Percentiles rank a stretch among this genome's conserved stretches.
phyloP scores from a whole-genome alignment of 2,113 vertebrate genomes.

The Trogon surrucura region DNA sequence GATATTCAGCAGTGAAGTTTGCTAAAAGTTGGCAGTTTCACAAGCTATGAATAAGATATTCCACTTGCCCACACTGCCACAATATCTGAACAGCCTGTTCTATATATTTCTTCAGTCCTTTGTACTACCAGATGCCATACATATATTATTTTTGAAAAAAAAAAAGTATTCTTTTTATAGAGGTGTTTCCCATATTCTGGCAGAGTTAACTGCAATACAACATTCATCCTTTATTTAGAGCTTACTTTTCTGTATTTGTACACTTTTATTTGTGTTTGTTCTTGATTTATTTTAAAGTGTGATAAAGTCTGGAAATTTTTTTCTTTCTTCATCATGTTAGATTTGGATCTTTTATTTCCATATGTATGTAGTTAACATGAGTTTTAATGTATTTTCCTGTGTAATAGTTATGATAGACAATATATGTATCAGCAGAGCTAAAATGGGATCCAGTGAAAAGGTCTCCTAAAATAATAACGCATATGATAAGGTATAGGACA shows the following conservation, averaged over 20 bases:
- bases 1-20: conserved; percentile 4
- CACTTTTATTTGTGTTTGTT: neutral
- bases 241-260: neutral
- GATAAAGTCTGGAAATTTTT: neutral
- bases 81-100: conserved; percentile 45
- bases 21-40: neutral
- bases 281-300: neutral
- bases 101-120: conserved; percentile 52
- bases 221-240: conserved; percentile 1
- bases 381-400: neutral
- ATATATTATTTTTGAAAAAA: conserved; percentile 15
- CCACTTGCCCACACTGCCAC: conserved; percentile 30
- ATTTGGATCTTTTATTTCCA: neutral
- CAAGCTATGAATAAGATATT: conserved; percentile 52
- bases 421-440: neutral
- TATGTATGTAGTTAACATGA: neutral
- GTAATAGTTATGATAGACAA: neutral
- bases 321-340: neutral
- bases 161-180: neutral
- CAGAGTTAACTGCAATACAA: neutral
- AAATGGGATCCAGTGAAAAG: neutral
- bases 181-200: conserved; percentile 41
- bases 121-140: conserved; percentile 52
- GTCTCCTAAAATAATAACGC: neutral
- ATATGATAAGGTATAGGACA: neutral